These are phyloP conservation scores for Alfaro cultratus DNA, from an alignment of 2,797 vertebrate genomes.

Conservation along the genomic window DNA sequence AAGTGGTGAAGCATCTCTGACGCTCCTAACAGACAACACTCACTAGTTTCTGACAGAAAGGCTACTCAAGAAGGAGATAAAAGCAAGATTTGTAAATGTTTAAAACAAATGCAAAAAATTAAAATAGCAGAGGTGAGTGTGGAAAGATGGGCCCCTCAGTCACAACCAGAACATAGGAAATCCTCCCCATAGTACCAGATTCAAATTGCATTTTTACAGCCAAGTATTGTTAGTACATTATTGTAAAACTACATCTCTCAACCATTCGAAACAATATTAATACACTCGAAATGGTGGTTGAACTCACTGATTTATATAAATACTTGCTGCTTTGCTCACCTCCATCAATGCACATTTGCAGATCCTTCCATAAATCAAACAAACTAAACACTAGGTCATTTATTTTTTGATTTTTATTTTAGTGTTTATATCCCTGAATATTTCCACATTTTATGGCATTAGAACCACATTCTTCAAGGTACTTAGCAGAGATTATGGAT, in stretches of 20 bases:
- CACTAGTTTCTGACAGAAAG: neutral
- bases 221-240: neutral
- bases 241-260: neutral
- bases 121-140: neutral
- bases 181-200: neutral
- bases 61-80: neutral
- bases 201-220: neutral
- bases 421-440: neutral
- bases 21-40: neutral
- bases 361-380: neutral
- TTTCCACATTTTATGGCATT: neutral
- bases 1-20: neutral
- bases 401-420: neutral
- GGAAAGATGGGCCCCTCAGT: neutral
- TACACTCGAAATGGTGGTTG: neutral
- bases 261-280: neutral
- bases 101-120: neutral
- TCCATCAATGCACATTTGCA: neutral
- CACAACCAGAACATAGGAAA: neutral
- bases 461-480: neutral
- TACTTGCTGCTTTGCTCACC: neutral
- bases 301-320: neutral
- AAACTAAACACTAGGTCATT: neutral
- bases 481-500: neutral
- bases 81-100: neutral